These are phyloP conservation scores for Aleadryas rufinucha DNA, from an alignment of 2,113 vertebrate species.

Conservation along the genomic window DNA sequence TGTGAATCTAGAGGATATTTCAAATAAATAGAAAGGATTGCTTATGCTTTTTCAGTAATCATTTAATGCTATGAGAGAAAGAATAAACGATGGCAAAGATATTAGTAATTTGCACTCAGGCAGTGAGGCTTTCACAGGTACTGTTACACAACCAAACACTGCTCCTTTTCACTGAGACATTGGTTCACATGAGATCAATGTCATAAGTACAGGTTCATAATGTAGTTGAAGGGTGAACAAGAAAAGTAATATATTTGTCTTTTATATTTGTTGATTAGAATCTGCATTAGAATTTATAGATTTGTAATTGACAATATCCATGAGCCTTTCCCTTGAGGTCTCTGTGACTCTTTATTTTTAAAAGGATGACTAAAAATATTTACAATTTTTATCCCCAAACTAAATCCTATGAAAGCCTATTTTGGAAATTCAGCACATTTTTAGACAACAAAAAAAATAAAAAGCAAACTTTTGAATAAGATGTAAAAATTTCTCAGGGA, in stretches of 20 bases:
- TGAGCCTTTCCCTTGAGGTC: background rate
- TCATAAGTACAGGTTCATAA: conserved; percentile 7
- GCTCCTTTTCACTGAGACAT: conserved; percentile 17
- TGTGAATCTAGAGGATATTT: conserved; percentile 69
- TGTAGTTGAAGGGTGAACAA: background rate
- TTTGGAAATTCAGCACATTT: conserved; percentile 29
- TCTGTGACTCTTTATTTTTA: background rate
- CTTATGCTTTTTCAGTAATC: conserved; percentile 31
- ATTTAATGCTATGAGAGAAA: conserved; percentile 26
- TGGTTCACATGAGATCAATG: conserved; percentile 23
- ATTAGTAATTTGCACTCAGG: conserved; percentile 6
- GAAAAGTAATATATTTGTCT: conserved; percentile 14
- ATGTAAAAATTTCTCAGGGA: conserved; percentile 8
- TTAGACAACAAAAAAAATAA: background rate
- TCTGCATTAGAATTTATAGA: background rate
- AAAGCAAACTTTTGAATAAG: conserved; percentile 21
- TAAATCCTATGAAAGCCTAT: background rate
- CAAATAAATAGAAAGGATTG: conserved; percentile 42
- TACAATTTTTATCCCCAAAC: background rate
- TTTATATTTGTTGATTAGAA: background rate
- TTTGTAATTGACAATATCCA: background rate
- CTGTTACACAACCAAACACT: background rate
- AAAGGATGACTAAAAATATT: background rate
- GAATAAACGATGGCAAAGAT: conserved; percentile 36
- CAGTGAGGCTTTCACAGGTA: conserved; percentile 29